Base-by-base conservation (phyloP, 2,888 invertebrate genomes). In the Camptogramma bilineatum region DNA sequence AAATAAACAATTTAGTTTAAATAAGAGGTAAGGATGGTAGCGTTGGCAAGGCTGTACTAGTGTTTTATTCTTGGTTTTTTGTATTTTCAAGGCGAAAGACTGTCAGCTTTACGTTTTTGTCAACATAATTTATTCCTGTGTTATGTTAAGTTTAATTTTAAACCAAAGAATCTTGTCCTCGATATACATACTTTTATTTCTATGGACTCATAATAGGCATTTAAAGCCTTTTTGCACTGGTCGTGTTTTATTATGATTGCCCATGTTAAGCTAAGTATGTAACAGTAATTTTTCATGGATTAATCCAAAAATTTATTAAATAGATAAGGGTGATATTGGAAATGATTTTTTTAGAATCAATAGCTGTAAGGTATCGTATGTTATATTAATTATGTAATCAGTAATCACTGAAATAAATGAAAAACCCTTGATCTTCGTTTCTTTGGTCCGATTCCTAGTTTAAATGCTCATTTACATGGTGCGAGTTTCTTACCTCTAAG, bases 261-360 rank as follows among this genome's bases (percentile, higher is more conserved):
- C 61, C 31, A 54, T 42, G 81, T 77, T 82, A 82, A 83, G 74
- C 65, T 86, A 85, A 84, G 82, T 65, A 79, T 73, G 71, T 82
- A 76, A 75, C 85, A 81, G 85, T 90, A 90, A 64, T 84, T 86
- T 88, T 87, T 88, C 90, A 88, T 85, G 90, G 88, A 89, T 86
- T 88, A 88, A 87, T 91, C 87, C 85, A 84, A 86, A n/a, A 86
- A 81, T 86, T 86, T 85, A 89, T 87, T 88, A 89, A 90, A 81
- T 91, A 91, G 87, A 73, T 91, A 92, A 92, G 92, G 80, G 87
- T 89, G 90, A 91, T 91, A 92, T 91, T 91, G 92, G 91, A 92
- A 92, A 91, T 91, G 92, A 91, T 91, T 92, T 93, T 93, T 93
- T 91, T 92, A 92, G 93, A 90, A 90, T 92, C 91, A 92, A 85